These are phyloP conservation scores for Loris lydekkerianus DNA, from an alignment of 2,797 vertebrate genomes.

Conservation along the genomic window DNA sequence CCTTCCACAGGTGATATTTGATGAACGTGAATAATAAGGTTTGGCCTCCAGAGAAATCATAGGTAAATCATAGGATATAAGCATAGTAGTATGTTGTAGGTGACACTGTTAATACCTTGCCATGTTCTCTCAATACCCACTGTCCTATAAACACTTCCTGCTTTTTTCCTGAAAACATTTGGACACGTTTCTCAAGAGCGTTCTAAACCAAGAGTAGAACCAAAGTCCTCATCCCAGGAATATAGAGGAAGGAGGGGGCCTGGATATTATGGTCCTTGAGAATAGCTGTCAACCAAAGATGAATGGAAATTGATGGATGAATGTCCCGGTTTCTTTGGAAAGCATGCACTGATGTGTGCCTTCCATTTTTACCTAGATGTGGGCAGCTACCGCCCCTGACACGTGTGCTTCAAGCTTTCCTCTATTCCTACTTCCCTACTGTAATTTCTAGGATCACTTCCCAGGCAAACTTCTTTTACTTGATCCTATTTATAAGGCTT, in stretches of 20 bases:
- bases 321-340: not conserved
- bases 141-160: not conserved
- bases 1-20: not conserved
- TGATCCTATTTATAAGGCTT: not conserved
- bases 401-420: not conserved
- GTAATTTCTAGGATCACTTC: not conserved
- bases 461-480: not conserved
- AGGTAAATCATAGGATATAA: not conserved
- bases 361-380: not conserved
- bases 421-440: not conserved
- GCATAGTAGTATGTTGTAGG: not conserved
- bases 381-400: not conserved
- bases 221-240: not conserved
- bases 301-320: not conserved
- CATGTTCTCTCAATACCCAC: not conserved
- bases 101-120: not conserved
- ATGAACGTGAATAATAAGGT: not conserved
- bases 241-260: not conserved
- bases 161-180: not conserved
- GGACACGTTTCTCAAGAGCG: not conserved
- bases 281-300: not conserved
- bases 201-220: not conserved
- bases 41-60: not conserved
- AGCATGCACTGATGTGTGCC: not conserved
- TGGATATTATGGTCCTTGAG: not conserved